phyloP scores from a whole-genome alignment of 1,140 invertebrate genomes.

The Euwallacea similis region DNA sequence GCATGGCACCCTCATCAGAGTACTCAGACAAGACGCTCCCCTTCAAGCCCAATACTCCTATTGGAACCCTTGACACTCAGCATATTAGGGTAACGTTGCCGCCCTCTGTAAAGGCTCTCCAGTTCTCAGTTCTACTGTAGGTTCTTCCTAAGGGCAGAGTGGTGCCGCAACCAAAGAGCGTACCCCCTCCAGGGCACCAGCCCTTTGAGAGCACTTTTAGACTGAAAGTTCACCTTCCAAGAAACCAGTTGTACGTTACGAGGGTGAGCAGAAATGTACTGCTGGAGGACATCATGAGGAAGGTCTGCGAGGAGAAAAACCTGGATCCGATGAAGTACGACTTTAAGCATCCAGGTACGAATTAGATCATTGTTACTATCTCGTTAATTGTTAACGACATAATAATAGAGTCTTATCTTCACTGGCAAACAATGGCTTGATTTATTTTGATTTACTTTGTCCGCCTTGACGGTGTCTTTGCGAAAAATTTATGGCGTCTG shows the following conservation, averaged over 20 bases:
- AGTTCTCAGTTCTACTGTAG: slow-evolving; percentile 6
- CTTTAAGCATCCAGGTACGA: slow-evolving; percentile 75
- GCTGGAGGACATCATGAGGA: slow-evolving; percentile 67
- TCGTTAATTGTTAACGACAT: slow-evolving; percentile 1
- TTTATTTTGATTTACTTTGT: slow-evolving; percentile 21
- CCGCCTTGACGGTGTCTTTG: too few species aligned
- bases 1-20: slow-evolving; percentile 49
- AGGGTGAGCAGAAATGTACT: slow-evolving; percentile 69
- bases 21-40: slow-evolving; percentile 65
- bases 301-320: slow-evolving; percentile 80
- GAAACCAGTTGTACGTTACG: slow-evolving; percentile 78
- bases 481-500: too few species aligned
- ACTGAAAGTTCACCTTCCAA: slow-evolving; percentile 79
- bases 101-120: not conserved
- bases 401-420: slow-evolving; percentile 17
- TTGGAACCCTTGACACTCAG: slow-evolving; percentile 65
- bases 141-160: slow-evolving; percentile 39
- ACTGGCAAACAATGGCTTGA: slow-evolving; percentile 16
- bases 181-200: slow-evolving; percentile 53
- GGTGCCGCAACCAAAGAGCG: slow-evolving; percentile 42
- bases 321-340: slow-evolving; percentile 75
- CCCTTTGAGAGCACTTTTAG: slow-evolving; percentile 77
- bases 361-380: slow-evolving; percentile 6
- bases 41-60: slow-evolving; percentile 80
- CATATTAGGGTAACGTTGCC: slow-evolving; percentile 49